Conservation (phyloP, 2,113 vertebrate genomes). For the Scophthalmus maximus region DNA sequence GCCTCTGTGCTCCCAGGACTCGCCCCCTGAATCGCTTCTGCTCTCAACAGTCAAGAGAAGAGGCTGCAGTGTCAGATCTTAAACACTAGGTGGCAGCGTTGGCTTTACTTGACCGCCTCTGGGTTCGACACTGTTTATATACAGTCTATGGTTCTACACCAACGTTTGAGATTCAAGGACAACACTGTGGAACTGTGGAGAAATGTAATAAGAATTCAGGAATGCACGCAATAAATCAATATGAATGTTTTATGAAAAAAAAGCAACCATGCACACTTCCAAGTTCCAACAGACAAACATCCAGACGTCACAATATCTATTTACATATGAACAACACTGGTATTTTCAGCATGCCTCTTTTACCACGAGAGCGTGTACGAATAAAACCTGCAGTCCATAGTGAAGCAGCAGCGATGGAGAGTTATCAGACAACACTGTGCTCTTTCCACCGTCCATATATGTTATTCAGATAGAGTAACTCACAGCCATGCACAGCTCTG, state of each 20-base stretch:
- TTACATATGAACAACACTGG: conserved; percentile 68
- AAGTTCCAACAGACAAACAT: conserved; percentile 57
- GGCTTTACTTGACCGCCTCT: conserved; percentile 36
- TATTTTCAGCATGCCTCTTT: conserved; percentile 57
- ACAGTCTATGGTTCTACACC: too few species aligned
- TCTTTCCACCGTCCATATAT: conserved; percentile 36
- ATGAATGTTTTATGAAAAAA: conserved; percentile 57
- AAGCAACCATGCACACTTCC: conserved; percentile 56
- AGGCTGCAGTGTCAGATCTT: conserved; percentile 20
- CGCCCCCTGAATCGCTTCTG: neutral
- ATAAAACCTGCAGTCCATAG: conserved; percentile 40
- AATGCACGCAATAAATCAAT: conserved; percentile 17
- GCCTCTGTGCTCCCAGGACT: too few species aligned
- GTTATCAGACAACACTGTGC: conserved; percentile 37
- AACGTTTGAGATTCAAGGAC: conserved; percentile 20
- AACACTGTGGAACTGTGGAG: neutral
- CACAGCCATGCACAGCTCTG: conserved; percentile 29
- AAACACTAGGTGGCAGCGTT: conserved; percentile 54
- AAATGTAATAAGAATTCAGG: conserved; percentile 24
- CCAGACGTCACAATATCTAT: conserved; percentile 61
- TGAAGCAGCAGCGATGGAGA: conserved; percentile 31
- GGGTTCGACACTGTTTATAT: neutral
- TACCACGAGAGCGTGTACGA: conserved; percentile 37
- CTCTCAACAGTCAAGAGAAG: neutral
- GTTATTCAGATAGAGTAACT: conserved; percentile 40